These are phyloP conservation scores for Erebia ligea DNA, from an alignment of 2,888 invertebrate genomes.

Conservation along the genomic window DNA sequence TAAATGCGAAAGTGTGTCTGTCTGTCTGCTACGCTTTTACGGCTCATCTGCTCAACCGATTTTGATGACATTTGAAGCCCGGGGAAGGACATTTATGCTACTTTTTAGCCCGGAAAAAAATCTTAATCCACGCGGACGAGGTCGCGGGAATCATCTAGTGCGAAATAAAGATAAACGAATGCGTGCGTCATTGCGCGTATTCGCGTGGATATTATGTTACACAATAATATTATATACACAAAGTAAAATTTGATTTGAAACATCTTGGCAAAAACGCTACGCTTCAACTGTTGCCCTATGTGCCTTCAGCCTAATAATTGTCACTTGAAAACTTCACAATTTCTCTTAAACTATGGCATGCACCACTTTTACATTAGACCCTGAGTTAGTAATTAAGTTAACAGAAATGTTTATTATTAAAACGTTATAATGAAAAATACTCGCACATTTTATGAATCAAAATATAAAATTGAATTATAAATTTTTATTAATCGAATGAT, in stretches of 20 bases:
- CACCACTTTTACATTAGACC: conserved; percentile 59
- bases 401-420: conserved; percentile 38
- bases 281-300: not conserved
- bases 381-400: conserved; percentile 59
- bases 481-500: conserved; percentile 2
- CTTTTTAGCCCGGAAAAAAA: no score
- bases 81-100: no score
- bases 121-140: no score
- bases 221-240: not conserved
- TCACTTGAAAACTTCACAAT: conserved; percentile 41
- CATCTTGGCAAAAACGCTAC: not conserved
- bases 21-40: no score
- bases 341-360: conserved; percentile 76
- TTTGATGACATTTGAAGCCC: no score
- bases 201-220: no score
- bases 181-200: no score
- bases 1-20: no score
- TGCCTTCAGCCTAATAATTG: conserved; percentile 20
- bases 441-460: conserved; percentile 40
- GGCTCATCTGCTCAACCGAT: no score
- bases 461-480: conserved; percentile 32
- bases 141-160: no score
- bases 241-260: not conserved
- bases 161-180: no score
- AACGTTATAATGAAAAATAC: conserved; percentile 4